Base-by-base conservation (phyloP, 2,113 vertebrate genomes). In the Malurus cyaneus region DNA sequence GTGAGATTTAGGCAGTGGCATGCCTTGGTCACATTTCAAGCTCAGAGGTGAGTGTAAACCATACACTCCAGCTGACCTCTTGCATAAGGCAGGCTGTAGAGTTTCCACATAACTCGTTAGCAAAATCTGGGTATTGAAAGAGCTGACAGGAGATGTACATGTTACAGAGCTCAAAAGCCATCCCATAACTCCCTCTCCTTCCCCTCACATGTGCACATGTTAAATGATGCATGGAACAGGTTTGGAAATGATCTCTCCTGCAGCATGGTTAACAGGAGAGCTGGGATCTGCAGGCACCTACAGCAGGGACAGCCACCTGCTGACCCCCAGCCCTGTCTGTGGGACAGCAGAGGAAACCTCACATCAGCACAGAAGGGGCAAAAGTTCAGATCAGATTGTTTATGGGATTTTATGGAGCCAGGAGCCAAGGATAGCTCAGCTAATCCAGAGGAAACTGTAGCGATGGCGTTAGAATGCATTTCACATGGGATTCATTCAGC, bases 381-480 rank as follows among this genome's bases (percentile, higher is more conserved):
- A 91, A 96, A 97, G 96, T 97, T 97, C 96, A 96, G 74, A 77
- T 87, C 88, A 50, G 73, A 79, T 95, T 92, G 92, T 94, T 91
- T 89, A 94, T 88, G 83, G 94, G 94, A 94, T 93, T 94, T 91
- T 91, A 15, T 79, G 70, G 82, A 82, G 88, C 78, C 7, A 9
- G 85, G 64, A 94, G 96, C 96, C 94, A 96, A 96, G 91, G 93
- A 92, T 94, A 96, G 95, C 95, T 96, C 82, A 91, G 60, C 91
- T 71, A 88, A 91, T 92, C 94, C 89, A 90, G 96, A 89, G 96
- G 96, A 95, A 97, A 95, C 95, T 85, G 86, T 82, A 95, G 89
- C 29, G 0, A 95, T 96, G 94, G 96, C 62, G 17, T 94, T 91
- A 50, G 91, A 92, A 67, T 42, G 84, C 80, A 28, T 94, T 96